Conservation (phyloP, 2,113 vertebrate species). For the Carassius carassius region DNA sequence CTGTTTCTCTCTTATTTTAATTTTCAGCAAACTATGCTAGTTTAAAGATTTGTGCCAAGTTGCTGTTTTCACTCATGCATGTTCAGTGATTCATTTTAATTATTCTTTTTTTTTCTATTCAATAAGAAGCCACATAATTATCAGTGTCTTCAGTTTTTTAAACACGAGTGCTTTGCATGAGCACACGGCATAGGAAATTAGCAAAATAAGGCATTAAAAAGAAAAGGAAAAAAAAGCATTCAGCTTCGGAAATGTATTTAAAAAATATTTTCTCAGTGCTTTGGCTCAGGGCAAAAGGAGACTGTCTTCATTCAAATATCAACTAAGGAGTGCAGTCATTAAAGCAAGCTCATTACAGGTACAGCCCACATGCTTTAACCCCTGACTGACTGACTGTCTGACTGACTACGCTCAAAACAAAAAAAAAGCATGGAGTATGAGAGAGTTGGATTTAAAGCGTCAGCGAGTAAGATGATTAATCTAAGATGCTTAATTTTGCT, state of each 20-base stretch:
- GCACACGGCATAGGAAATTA: constrained; percentile 23
- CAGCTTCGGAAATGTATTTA: constrained; percentile 67
- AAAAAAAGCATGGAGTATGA: background rate
- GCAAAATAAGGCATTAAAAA: constrained; percentile 56
- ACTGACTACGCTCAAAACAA: background rate
- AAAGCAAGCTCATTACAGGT: constrained; percentile 76
- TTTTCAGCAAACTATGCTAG: constrained; percentile 31
- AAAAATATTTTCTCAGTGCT: constrained; percentile 60
- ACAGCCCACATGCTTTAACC: constrained; percentile 66
- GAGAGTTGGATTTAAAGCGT: background rate
- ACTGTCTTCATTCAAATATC: constrained; percentile 76
- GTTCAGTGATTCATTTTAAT: constrained; percentile 69
- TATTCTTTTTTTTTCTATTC: constrained; percentile 65
- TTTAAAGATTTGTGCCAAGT: constrained; percentile 43
- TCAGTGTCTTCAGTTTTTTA: background rate
- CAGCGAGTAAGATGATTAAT: background rate
- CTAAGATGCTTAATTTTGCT: too few species aligned
- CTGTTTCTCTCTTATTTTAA: constrained; percentile 15
- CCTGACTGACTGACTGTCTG: constrained; percentile 42
- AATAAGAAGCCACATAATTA: constrained; percentile 62
- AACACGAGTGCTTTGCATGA: background rate
- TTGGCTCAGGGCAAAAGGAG: constrained; percentile 63
- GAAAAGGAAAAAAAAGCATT: constrained; percentile 51
- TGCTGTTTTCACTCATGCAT: constrained; percentile 40
- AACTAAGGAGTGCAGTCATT: constrained; percentile 75